Evolutionary conservation across 2,888 invertebrate genomes (phyloP), one percentile per base, ranked within the genome.

Genomic region (Eucera pruinosa): DNA sequence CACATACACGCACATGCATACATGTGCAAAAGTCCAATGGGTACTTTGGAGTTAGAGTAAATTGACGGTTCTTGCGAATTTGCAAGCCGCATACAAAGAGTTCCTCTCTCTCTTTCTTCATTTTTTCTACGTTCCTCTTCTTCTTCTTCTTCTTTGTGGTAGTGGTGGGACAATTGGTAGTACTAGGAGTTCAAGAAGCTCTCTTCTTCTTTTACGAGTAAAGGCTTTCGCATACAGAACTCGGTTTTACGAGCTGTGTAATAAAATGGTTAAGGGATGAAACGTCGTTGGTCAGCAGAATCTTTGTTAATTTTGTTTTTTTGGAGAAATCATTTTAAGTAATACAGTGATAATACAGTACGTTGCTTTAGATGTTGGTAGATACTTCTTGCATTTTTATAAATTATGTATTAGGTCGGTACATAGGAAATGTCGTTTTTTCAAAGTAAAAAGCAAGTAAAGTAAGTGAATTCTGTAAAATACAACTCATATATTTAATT

Each of bases 31-130:
- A 70, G 71, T 55, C 65, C 60, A 48, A 50, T 71, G 54, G 62
- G 74, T 66, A 69, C 77, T 81, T 79, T 74, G 77, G 61, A 61
- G 55, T 75, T 70, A 27, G 69, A 84, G 78, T 83, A 82, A 84
- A 82, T 82, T 71, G 80, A 80, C 73, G 66, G 69, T 81, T 76
- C 77, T 78, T 73, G 80, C 77, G 81, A 73, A 65, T 75, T 45
- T 73, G 71, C 78, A 76, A 78, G 82, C 72, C 80, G 83, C 80
- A 84, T 84, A 80, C 83, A 80, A 83, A 81, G 66, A 76, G 27
- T 55, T 25, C 55, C 41, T 57, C 20, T 41, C 27, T 45, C 48
- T 58, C 39, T 20, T 47, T 64, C 41, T 30, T 11, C 47, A 62
- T 67, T 30, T 68, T 65, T 18, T 57, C n/a, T n/a, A n/a, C n/a